These are phyloP conservation scores for Heteromyza rotundicornis DNA, from an alignment of 2,888 invertebrate genomes.

Conservation along the genomic window DNA sequence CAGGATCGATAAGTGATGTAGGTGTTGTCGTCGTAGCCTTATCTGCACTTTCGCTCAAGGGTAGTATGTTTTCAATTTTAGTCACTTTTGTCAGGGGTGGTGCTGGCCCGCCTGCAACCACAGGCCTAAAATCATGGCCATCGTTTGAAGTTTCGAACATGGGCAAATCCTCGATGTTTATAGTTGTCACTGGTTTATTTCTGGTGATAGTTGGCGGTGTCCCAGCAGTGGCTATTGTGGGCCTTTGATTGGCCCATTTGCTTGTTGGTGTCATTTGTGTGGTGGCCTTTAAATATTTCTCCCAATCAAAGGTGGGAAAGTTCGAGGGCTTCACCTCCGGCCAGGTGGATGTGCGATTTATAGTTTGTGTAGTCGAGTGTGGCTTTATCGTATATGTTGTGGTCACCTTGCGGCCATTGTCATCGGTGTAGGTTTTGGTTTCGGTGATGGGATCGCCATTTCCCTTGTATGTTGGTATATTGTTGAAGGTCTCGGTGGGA, in stretches of 20 bases:
- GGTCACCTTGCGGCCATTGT: slow-evolving; percentile 37
- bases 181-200: slow-evolving; percentile 12
- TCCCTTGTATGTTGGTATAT: slow-evolving; percentile 31
- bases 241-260: too few relatives aligned
- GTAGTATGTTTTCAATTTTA: too few relatives aligned
- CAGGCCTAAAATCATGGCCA: too few relatives aligned
- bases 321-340: background rate
- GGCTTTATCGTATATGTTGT: slow-evolving; percentile 30
- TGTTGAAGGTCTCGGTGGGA: slow-evolving; percentile 13
- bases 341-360: slow-evolving; percentile 3
- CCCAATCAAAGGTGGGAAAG: too few relatives aligned
- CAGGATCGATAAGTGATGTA: too few relatives aligned
- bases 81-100: too few relatives aligned
- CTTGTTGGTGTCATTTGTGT: too few relatives aligned
- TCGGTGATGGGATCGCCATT: slow-evolving; percentile 32
- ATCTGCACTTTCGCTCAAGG: too few relatives aligned
- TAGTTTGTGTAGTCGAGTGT: background rate
- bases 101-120: too few relatives aligned
- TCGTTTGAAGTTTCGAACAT: too few relatives aligned
- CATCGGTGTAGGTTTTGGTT: slow-evolving; percentile 36
- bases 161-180: slow-evolving; percentile 32
- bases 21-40: too few relatives aligned
- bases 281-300: too few relatives aligned
- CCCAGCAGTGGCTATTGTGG: background rate
- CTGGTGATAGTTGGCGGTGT: background rate